A percentile compares a stretch with the other conserved stretches of the same genome.
These are phyloP conservation scores for Corynorhinus townsendii DNA, from an alignment of 2,113 vertebrate genomes.

Conservation along the genomic window DNA sequence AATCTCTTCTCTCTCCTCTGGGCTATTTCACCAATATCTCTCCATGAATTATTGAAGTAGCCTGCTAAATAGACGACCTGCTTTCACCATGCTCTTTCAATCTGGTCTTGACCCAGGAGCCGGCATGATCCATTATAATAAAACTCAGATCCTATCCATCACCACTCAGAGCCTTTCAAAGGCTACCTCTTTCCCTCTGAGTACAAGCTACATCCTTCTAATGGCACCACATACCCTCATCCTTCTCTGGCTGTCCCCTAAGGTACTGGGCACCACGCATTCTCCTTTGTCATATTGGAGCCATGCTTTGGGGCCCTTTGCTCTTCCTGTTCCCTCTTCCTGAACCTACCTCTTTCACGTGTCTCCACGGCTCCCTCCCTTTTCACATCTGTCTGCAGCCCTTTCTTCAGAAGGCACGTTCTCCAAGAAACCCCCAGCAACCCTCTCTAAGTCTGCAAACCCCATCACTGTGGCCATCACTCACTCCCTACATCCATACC, in stretches of 20 bases:
- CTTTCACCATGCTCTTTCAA: not conserved
- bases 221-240: no score
- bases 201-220: not conserved
- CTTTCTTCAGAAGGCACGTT: not conserved
- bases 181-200: not conserved
- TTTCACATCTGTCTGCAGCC: not conserved
- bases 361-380: rapidly evolving
- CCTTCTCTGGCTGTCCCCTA: not conserved
- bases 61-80: not conserved
- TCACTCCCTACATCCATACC: no score
- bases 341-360: not conserved
- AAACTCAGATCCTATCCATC: not conserved
- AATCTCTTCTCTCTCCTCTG: not conserved
- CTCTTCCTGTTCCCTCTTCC: not conserved
- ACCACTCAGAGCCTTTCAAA: not conserved
- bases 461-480: not conserved
- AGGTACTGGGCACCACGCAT: not conserved
- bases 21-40: not conserved
- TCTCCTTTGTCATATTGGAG: not conserved
- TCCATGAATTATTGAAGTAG: not conserved
- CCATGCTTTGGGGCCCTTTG: not conserved
- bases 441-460: not conserved
- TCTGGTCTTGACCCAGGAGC: not conserved
- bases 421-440: not conserved
- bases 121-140: not conserved